Conservation (phyloP, 64 coral and sea anemone species). For the Dendronephthya gigantea region DNA sequence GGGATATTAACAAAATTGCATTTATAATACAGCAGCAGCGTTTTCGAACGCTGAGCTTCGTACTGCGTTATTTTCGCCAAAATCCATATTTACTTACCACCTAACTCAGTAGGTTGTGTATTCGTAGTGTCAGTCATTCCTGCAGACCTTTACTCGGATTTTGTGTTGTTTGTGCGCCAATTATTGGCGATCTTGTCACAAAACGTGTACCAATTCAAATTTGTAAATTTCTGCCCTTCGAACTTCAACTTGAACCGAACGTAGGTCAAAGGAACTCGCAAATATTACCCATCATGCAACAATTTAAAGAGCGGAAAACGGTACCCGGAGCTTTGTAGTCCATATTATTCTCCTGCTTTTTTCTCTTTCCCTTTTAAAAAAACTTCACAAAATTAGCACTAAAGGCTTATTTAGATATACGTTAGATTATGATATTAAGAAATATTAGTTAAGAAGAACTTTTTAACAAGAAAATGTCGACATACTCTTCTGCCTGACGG, state of each 20-base stretch:
- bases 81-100: background rate
- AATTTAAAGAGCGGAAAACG: background rate
- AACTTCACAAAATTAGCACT: background rate
- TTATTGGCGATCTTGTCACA: background rate
- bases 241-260: conserved; percentile 10
- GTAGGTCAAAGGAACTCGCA: background rate
- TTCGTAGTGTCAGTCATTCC: background rate
- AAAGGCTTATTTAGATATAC: too few relatives aligned
- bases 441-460: background rate
- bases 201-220: background rate
- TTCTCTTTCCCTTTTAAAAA: background rate
- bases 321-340: background rate
- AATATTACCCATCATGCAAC: background rate
- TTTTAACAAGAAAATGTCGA: background rate
- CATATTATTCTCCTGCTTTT: background rate
- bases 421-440: background rate
- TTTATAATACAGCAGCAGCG: background rate
- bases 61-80: background rate
- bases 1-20: background rate
- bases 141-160: background rate
- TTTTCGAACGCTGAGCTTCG: background rate
- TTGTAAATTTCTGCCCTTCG: background rate
- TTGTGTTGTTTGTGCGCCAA: background rate
- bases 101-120: background rate
- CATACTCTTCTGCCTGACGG: background rate